Evolutionary conservation across 2,113 vertebrate species (phyloP).

Genomic region (Lutjanus erythropterus): DNA sequence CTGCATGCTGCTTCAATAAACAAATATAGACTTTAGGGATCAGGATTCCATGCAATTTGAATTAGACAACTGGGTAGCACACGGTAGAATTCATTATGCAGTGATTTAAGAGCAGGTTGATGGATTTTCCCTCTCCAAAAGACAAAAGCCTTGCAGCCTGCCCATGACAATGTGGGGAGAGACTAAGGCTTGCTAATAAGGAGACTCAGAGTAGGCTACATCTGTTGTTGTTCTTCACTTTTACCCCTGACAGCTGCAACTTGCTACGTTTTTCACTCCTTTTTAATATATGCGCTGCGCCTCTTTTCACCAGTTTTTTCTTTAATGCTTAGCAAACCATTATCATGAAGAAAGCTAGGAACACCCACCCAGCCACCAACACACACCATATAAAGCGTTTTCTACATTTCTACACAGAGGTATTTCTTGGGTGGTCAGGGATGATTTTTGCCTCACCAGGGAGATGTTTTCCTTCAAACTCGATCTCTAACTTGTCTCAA

Average conservation of each 20-base stretch:
- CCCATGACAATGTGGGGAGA: slow-evolving; percentile 63
- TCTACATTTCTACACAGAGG: not conserved
- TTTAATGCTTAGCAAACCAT: not conserved
- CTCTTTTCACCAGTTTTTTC: not conserved
- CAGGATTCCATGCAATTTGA: slow-evolving; percentile 73
- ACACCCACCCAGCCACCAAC: not conserved
- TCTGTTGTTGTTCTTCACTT: slow-evolving; percentile 63
- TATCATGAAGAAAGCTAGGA: not conserved
- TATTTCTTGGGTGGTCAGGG: not conserved
- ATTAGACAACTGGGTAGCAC: slow-evolving; percentile 75
- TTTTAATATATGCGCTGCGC: slow-evolving; percentile 12
- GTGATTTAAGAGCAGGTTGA: slow-evolving; percentile 77
- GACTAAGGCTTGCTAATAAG: slow-evolving; percentile 66
- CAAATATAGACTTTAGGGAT: slow-evolving; percentile 80
- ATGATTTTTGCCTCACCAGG: not conserved
- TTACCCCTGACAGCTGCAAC: slow-evolving; percentile 49
- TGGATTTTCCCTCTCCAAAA: slow-evolving; percentile 67
- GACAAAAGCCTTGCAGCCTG: slow-evolving; percentile 58
- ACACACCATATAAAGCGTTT: not conserved
- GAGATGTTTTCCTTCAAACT: not conserved
- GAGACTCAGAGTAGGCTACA: slow-evolving; percentile 34
- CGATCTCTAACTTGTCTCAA: not conserved
- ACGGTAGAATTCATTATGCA: slow-evolving; percentile 72
- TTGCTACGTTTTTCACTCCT: slow-evolving; percentile 3
- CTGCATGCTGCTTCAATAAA: slow-evolving; percentile 75